Conservation (phyloP, 2,888 invertebrate genomes). For the Eueremaeus valkanovi region DNA sequence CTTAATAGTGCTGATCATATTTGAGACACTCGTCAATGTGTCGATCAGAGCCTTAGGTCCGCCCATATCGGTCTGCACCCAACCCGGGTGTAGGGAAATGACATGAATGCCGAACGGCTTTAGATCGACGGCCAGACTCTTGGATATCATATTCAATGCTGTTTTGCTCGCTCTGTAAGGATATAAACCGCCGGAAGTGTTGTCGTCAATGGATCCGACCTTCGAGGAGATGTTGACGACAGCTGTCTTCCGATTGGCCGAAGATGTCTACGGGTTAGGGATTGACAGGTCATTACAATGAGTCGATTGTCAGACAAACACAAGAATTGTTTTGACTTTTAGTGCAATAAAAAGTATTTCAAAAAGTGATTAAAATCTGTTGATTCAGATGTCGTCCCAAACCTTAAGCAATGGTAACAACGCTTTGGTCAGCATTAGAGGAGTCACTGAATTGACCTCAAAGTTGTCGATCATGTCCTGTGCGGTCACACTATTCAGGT, state of each 20-base stretch:
- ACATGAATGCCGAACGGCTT: constrained; percentile 69
- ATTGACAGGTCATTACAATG: too few species aligned
- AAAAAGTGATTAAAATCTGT: not conserved
- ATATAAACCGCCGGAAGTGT: constrained; percentile 72
- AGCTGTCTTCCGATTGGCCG: constrained; percentile 63
- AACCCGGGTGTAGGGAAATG: constrained; percentile 76
- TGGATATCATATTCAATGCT: constrained; percentile 79
- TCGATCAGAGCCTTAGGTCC: constrained; percentile 70
- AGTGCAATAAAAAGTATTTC: too few species aligned
- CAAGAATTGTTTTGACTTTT: too few species aligned
- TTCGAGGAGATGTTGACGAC: constrained; percentile 77
- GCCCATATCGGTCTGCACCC: constrained; percentile 88
- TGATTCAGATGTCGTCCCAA: not conserved
- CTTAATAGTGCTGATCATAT: constrained; percentile 64
- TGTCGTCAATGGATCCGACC: constrained; percentile 71
- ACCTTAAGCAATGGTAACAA: constrained; percentile 61
- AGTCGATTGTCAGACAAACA: too few species aligned
- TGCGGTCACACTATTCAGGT: constrained; percentile 65
- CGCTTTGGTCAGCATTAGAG: constrained; percentile 76
- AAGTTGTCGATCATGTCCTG: constrained; percentile 68
- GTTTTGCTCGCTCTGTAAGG: constrained; percentile 84
- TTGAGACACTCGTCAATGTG: constrained; percentile 63
- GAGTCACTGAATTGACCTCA: constrained; percentile 71
- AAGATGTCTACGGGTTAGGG: constrained; percentile 40
- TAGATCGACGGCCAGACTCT: constrained; percentile 75